Percentiles rank a stretch among this genome's conserved stretches.
Conservation (phyloP, 2,888 invertebrate species). For the Brachylomia viminalis region DNA sequence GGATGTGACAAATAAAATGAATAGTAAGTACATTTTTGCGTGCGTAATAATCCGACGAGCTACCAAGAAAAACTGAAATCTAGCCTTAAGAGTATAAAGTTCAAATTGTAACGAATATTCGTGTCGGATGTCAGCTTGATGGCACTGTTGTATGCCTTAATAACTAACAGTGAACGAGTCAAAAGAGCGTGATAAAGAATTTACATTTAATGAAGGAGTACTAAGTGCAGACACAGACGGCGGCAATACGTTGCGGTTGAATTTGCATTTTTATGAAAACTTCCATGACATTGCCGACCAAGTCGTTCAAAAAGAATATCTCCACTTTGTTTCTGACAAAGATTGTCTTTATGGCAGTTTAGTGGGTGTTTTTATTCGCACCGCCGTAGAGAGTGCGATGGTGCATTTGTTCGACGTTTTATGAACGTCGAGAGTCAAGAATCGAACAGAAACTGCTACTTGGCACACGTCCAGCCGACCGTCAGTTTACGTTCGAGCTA, state of each 20-base stretch:
- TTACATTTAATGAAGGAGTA: conserved; percentile 79
- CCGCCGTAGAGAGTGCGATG: conserved; percentile 54
- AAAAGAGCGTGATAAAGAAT: conserved; percentile 74
- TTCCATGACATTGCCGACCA: conserved; percentile 70
- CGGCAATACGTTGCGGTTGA: conserved; percentile 74
- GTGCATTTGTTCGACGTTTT: conserved; percentile 68
- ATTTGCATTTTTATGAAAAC: conserved; percentile 83
- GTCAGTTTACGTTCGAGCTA: conserved; percentile 69
- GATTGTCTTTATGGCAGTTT: conserved; percentile 70
- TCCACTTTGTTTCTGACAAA: conserved; percentile 66
- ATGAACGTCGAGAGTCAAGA: conserved; percentile 66
- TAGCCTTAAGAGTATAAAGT: conserved; percentile 44
- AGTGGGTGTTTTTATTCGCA: conserved; percentile 67
- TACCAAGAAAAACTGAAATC: conserved; percentile 34
- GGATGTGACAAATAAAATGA: conserved; percentile 67
- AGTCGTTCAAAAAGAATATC: conserved; percentile 71
- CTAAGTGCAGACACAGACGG: conserved; percentile 65
- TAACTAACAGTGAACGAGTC: conserved; percentile 69
- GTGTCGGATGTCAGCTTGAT: conserved; percentile 56
- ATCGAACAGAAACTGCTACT: conserved; percentile 66
- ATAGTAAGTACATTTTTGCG: conserved; percentile 67
- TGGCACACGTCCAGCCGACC: conserved; percentile 69
- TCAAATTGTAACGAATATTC: conserved; percentile 39
- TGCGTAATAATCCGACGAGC: conserved; percentile 57
- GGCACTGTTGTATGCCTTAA: conserved; percentile 68